These are phyloP conservation scores for Dione juno DNA, from an alignment of 2,888 invertebrate species.

Conservation along the genomic window DNA sequence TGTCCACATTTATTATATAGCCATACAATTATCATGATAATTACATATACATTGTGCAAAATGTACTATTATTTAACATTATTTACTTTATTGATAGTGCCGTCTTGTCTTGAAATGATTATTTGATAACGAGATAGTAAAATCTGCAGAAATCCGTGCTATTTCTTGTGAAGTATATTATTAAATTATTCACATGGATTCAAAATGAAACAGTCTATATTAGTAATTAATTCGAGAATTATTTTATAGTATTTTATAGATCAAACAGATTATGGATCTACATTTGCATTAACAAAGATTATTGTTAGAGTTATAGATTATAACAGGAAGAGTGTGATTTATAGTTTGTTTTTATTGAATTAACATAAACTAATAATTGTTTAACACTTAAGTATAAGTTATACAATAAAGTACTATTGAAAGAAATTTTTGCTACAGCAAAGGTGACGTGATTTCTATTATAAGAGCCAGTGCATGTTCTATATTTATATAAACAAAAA, in stretches of 20 bases:
- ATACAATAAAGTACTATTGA: no score
- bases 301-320: not conserved
- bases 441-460: no score
- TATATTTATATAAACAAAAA: no score
- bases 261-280: not conserved
- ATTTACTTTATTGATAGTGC: conserved; percentile 3
- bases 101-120: conserved; percentile 2
- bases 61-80: not conserved
- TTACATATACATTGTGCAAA: no score
- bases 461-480: no score
- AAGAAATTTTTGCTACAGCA: no score
- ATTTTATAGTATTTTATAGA: not conserved
- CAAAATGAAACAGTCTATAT: no score
- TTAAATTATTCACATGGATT: no score
- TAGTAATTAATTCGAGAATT: not conserved
- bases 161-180: not conserved
- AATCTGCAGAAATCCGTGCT: conserved; percentile 37
- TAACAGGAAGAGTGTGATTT: conserved; percentile 12
- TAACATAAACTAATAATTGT: not conserved
- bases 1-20: no score
- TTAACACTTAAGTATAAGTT: not conserved
- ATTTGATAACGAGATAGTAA: conserved; percentile 47
- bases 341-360: not conserved
- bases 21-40: no score
- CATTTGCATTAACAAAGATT: not conserved